These are phyloP conservation scores for Halocynthia aurantium DNA, from an alignment of 23 tunicate species.

Conservation along the genomic window DNA sequence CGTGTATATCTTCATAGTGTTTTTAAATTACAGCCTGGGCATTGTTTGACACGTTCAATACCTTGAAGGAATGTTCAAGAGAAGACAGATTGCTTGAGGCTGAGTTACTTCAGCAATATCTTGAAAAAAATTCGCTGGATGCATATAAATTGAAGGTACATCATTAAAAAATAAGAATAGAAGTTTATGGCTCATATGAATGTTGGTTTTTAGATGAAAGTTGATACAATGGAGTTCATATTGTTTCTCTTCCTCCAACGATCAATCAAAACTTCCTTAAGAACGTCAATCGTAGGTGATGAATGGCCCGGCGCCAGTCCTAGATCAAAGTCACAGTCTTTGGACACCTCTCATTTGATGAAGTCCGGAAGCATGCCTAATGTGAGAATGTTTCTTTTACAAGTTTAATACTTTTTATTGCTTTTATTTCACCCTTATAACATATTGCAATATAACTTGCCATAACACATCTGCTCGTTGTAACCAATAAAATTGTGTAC, in stretches of 20 bases:
- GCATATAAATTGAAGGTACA: slow-evolving; percentile 24
- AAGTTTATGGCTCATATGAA: too few relatives aligned
- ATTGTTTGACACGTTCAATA: slow-evolving; percentile 54
- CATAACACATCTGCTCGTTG: too few relatives aligned
- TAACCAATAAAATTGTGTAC: too few relatives aligned
- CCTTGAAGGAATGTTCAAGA: slow-evolving; percentile 28
- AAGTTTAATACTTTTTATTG: too few relatives aligned
- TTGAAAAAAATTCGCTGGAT: slow-evolving; percentile 24
- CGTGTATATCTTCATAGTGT: too few relatives aligned
- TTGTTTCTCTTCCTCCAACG: slow-evolving; percentile 80
- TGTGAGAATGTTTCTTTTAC: neutral
- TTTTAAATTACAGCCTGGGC: slow-evolving; percentile 47
- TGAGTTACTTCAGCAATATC: slow-evolving; percentile 53
- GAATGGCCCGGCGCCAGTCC: slow-evolving; percentile 93
- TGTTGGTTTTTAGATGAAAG: slow-evolving; percentile 13
- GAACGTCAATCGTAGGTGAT: slow-evolving; percentile 75
- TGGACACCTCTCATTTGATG: neutral
- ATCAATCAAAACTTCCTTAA: slow-evolving; percentile 56
- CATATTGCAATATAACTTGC: too few relatives aligned
- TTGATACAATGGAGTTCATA: slow-evolving; percentile 76
- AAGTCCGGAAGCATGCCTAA: slow-evolving; percentile 12
- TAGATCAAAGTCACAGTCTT: slow-evolving; percentile 28
- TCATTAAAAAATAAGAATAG: too few relatives aligned
- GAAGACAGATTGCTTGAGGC: slow-evolving; percentile 65
- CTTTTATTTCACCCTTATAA: too few relatives aligned